Evolutionary conservation across 2,797 vertebrate species (phyloP), one percentile per base, ranked within the genome.

Genomic region (Leptoclinus maculatus): DNA sequence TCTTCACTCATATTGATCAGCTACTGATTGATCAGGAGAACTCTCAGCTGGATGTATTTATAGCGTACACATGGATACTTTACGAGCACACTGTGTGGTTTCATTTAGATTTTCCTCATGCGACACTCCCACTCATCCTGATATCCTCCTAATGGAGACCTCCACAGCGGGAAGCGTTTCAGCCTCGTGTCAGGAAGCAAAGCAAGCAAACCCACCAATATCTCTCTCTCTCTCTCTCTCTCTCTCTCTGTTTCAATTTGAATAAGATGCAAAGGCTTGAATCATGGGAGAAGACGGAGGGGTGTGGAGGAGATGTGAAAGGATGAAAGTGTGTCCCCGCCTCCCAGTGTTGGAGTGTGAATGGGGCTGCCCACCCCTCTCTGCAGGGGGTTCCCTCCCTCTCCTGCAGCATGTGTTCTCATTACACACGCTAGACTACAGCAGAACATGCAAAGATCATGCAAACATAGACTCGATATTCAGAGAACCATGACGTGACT

Each of bases 351-450:
- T 82, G 21, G 60, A 54, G 74, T 88, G 70, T 87, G 84, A 92
- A 89, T 85, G 79, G 82, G 82, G 76, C 82, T 74, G 79, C 83
- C 80, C 82, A 81, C 69, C 85, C 77, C 71, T 79, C 71, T 84
- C 80, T 84, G 65, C 81, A 85, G 69, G 88, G 77, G 83, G 74
- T 64, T 70, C n/a, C 54, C 69, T 83, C 68, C 49, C 57, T 66
- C 74, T 80, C 34, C 59, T 81, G 72, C 73, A 76, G 56, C 69
- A 53, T 70, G 57, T 76, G 23, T 34, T 53, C 71, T 74, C 51
- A 63, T 82, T 78, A 77, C 39, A 70, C 65, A 36, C 32, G 49
- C 12, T 45, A 69, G 39, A 19, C 45, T 25, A 21, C 32, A 56
- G 43, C 38, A n/a, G 25, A 16, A 66, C 23, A 63, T 64, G 12